phyloP scores from a whole-genome alignment of 2,113 vertebrate species.

The Serinus canaria region DNA sequence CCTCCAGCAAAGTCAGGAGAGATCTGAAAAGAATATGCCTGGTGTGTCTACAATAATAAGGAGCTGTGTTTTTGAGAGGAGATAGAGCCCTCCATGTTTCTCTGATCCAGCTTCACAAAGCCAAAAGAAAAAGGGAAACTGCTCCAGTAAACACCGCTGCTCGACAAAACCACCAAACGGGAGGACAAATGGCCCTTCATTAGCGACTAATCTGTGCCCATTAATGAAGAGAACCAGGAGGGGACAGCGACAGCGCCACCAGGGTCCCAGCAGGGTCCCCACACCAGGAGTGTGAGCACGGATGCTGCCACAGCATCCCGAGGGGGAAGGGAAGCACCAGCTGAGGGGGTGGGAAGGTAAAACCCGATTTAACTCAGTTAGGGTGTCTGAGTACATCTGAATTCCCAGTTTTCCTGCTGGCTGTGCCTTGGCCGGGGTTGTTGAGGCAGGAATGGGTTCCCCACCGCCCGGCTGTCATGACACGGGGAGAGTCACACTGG shows the following conservation, averaged over 20 bases:
- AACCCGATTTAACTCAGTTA: not conserved
- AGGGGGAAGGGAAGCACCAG: not conserved
- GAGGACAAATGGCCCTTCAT: not conserved
- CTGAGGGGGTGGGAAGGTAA: not conserved
- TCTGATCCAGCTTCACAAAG: slow-evolving; percentile 8
- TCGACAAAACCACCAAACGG: not conserved
- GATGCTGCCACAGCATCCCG: not conserved
- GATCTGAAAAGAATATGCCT: not conserved
- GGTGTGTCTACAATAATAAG: not conserved
- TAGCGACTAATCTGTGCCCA: accelerated
- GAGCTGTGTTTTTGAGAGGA: not conserved
- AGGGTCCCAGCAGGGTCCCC: not conserved
- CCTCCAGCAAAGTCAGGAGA: slow-evolving; percentile 43
- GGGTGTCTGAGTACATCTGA: not conserved
- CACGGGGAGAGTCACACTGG: not conserved
- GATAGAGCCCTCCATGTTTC: not conserved
- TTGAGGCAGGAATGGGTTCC: not conserved
- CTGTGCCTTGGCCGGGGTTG: not conserved
- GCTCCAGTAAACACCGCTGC: not conserved
- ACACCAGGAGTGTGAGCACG: accelerated
- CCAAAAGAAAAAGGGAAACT: not conserved
- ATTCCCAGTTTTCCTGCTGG: not conserved
- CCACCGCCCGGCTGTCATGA: not conserved
- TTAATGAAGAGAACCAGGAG: not conserved
- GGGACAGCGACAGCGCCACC: not conserved